phyloP scores from a whole-genome alignment of 2,888 invertebrate genomes.

The Escarpia spicata region DNA sequence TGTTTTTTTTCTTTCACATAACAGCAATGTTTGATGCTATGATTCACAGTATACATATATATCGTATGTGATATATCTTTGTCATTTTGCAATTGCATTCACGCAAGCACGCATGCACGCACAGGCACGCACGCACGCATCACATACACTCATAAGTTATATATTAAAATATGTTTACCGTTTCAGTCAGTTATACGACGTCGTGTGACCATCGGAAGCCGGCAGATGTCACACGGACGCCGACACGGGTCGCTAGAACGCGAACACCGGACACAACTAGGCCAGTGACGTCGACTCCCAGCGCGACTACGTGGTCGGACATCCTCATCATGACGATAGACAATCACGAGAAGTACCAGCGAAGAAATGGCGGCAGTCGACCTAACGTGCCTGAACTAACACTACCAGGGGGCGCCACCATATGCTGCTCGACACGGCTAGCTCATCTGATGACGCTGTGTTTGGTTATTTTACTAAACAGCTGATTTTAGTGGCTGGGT shows the following conservation, averaged over 20 bases:
- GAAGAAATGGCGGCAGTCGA: background rate
- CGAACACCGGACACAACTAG: background rate
- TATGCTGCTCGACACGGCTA: background rate
- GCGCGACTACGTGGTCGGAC: background rate
- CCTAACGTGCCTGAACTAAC: background rate
- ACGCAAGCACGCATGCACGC: background rate
- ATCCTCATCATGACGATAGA: conserved; percentile 16
- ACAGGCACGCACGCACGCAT: background rate
- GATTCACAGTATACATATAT: no score
- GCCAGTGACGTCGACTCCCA: background rate
- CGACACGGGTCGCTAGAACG: background rate
- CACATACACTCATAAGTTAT: background rate
- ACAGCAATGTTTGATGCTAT: no score
- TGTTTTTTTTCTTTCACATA: no score
- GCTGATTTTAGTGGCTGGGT: background rate
- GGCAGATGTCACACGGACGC: background rate
- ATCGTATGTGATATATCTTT: no score
- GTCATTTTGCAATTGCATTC: no score
- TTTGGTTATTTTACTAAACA: background rate
- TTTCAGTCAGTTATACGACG: background rate
- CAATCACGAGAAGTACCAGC: background rate
- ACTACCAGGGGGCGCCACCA: background rate
- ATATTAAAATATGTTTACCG: background rate
- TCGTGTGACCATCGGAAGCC: background rate
- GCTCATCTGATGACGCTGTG: background rate